These are phyloP conservation scores for Sericinus montela DNA, from an alignment of 2,888 invertebrate genomes.

Conservation along the genomic window DNA sequence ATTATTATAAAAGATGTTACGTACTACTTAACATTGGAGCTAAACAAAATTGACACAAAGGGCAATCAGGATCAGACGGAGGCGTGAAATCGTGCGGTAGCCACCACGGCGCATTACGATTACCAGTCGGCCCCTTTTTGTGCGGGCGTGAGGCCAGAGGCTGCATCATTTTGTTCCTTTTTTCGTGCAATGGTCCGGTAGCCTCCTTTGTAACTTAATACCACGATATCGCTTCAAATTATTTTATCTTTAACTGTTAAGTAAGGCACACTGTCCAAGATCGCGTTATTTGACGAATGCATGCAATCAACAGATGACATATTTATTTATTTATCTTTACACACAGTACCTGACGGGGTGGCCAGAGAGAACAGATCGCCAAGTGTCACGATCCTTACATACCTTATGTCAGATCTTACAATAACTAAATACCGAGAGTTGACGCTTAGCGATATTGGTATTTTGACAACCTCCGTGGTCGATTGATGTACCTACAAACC, in stretches of 20 bases:
- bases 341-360: too few species aligned
- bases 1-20: not conserved
- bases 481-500: too few species aligned
- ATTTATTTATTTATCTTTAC: too few species aligned
- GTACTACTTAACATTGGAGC: conserved; percentile 4
- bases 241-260: not conserved
- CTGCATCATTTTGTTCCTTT: conserved; percentile 7
- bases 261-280: too few species aligned
- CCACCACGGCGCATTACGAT: conserved; percentile 29
- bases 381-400: too few species aligned
- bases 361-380: too few species aligned
- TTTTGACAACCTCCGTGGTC: too few species aligned
- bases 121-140: conserved; percentile 22
- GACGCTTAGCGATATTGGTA: too few species aligned
- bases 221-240: conserved; percentile 12
- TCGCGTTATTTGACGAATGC: too few species aligned
- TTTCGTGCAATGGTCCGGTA: conserved; percentile 6
- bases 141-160: conserved; percentile 4
- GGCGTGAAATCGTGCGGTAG: conserved; percentile 36
- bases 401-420: too few species aligned
- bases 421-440: too few species aligned
- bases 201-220: conserved; percentile 9
- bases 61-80: conserved; percentile 29
- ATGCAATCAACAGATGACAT: too few species aligned
- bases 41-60: conserved; percentile 25